Evolutionary conservation across 2,797 vertebrate species (phyloP).

Genomic region (Poecilia picta): DNA sequence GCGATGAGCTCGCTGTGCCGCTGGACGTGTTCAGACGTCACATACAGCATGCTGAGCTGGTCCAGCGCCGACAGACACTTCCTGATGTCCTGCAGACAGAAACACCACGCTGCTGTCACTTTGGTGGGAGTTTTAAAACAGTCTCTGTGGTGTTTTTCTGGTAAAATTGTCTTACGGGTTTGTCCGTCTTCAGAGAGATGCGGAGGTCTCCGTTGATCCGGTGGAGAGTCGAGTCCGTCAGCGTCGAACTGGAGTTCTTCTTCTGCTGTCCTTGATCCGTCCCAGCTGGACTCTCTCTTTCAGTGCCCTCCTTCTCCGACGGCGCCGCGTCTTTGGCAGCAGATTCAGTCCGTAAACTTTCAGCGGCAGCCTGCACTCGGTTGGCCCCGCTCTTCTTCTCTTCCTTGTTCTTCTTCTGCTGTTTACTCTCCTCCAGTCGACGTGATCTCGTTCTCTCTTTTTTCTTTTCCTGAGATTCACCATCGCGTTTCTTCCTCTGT

Average conservation of each 20-base stretch:
- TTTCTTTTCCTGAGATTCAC: background rate
- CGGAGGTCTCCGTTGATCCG: slow-evolving; percentile 80
- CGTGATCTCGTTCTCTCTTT: rapidly evolving
- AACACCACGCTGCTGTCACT: background rate
- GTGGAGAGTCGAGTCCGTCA: slow-evolving; percentile 79
- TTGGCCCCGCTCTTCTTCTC: background rate
- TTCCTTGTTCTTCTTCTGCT: slow-evolving; percentile 18
- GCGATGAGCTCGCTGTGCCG: slow-evolving; percentile 94
- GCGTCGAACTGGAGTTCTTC: slow-evolving; percentile 30
- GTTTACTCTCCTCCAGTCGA: background rate
- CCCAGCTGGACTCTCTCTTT: background rate
- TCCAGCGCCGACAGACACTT: slow-evolving; percentile 90
- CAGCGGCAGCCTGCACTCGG: background rate
- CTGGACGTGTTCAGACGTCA: slow-evolving; percentile 93
- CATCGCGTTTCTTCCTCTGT: background rate
- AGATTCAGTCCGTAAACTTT: background rate
- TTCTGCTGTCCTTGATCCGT: slow-evolving; percentile 1
- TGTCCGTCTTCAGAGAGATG: slow-evolving; percentile 75
- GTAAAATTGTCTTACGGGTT: slow-evolving; percentile 52
- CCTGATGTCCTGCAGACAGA: slow-evolving; percentile 69
- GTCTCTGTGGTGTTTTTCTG: background rate
- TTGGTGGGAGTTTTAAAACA: background rate
- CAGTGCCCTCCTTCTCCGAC: rapidly evolving
- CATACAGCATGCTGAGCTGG: slow-evolving; percentile 90
- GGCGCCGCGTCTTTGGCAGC: background rate